These are phyloP conservation scores for Rambutsinella grinnellia DNA, from an alignment of 2,888 invertebrate species.

Conservation along the genomic window DNA sequence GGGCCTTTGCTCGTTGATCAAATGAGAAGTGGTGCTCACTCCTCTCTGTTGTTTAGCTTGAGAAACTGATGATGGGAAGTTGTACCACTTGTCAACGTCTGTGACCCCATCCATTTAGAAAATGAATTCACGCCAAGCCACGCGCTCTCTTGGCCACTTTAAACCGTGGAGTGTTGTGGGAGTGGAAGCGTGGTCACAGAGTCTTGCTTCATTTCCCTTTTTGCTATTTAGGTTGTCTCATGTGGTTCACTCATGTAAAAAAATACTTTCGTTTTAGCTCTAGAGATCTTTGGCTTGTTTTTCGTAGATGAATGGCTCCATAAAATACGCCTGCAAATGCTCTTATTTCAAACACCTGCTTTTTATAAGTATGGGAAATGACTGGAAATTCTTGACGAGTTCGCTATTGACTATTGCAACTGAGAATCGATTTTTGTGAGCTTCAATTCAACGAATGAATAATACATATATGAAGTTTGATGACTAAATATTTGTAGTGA, in stretches of 20 bases:
- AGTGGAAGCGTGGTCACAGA: constrained; percentile 30
- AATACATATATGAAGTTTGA: too few species aligned
- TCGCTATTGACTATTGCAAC: too few species aligned
- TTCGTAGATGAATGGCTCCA: not conserved
- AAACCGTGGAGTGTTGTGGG: constrained; percentile 8
- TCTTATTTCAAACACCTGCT: too few species aligned
- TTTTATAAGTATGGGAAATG: too few species aligned
- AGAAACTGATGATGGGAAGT: constrained; percentile 36
- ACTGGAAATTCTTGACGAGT: too few species aligned
- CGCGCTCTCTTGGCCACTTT: constrained; percentile 36
- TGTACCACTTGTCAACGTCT: constrained; percentile 27
- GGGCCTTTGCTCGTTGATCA: not conserved
- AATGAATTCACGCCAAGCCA: constrained; percentile 57
- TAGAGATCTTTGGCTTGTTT: not conserved
- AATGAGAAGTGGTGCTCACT: not conserved
- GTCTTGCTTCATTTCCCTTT: constrained; percentile 52
- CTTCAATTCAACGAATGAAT: too few species aligned
- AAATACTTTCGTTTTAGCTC: constrained; percentile 6
- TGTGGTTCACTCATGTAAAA: constrained; percentile 41
- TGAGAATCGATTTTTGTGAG: too few species aligned
- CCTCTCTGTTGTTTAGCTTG: not conserved
- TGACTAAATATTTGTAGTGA: too few species aligned
- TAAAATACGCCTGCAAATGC: too few species aligned
- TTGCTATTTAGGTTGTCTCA: constrained; percentile 39
- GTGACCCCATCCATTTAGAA: constrained; percentile 58